A percentile compares a stretch with the other conserved stretches of the same genome.
These are phyloP conservation scores for Grammomys dolichurus DNA, from an alignment of 2,113 vertebrate species.

Conservation along the genomic window DNA sequence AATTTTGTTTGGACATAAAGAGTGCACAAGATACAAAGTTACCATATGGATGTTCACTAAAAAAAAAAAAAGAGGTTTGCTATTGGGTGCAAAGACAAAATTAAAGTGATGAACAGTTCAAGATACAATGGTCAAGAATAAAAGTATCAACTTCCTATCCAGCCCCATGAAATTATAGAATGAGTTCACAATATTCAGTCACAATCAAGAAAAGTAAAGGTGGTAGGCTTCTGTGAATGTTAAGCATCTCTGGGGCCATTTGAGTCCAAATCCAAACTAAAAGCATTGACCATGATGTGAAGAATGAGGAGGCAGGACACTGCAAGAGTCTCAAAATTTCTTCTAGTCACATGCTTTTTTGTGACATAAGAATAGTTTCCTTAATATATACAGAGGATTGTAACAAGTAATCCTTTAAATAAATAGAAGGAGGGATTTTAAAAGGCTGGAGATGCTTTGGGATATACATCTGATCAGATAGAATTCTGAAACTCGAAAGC, in stretches of 20 bases:
- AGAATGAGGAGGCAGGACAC: neutral
- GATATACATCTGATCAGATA: neutral
- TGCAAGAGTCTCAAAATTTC: neutral
- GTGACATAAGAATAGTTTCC: neutral
- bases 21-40: neutral
- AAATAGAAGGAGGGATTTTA: neutral
- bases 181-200: neutral
- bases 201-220: neutral
- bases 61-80: neutral
- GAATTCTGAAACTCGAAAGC: neutral
- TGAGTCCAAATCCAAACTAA: slow-evolving; percentile 30
- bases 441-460: neutral
- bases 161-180: neutral
- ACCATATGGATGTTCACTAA: neutral
- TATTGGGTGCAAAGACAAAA: neutral
- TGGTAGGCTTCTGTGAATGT: neutral
- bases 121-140: neutral
- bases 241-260: neutral
- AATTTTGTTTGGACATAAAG: neutral
- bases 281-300: neutral
- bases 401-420: neutral
- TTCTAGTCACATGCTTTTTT: neutral
- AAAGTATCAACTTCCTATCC: neutral
- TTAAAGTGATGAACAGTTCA: neutral
- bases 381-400: neutral